phyloP scores from a whole-genome alignment of 2,797 vertebrate genomes.

The Malacoctenus gilli region DNA sequence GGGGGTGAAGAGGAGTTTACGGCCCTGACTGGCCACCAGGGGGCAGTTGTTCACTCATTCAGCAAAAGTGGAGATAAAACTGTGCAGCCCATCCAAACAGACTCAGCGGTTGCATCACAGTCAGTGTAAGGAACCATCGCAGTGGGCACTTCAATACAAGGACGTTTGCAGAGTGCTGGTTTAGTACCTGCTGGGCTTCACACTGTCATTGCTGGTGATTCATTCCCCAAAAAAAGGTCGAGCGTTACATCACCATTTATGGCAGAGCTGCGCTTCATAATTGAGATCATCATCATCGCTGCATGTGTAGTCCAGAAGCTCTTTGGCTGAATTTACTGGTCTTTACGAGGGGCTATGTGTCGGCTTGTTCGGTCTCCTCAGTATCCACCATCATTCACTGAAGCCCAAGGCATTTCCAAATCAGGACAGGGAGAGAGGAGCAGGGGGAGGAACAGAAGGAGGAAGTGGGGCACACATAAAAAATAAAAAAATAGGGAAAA shows the following conservation, averaged over 20 bases:
- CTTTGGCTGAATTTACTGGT: slow-evolving; percentile 14
- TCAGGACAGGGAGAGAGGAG: slow-evolving; percentile 73
- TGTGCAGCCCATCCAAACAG: slow-evolving; percentile 26
- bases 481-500: slow-evolving; percentile 25
- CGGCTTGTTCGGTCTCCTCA: slow-evolving; percentile 29
- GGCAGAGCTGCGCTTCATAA: slow-evolving; percentile 35
- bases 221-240: slow-evolving; percentile 27
- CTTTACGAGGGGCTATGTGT: slow-evolving; percentile 8
- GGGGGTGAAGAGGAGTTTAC: slow-evolving; percentile 1
- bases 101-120: slow-evolving; percentile 37
- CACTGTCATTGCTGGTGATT: slow-evolving; percentile 25
- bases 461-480: slow-evolving; percentile 59
- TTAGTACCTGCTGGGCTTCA: slow-evolving; percentile 32
- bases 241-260: slow-evolving; percentile 16
- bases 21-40: slow-evolving; percentile 52
- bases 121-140: slow-evolving; percentile 23
- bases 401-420: slow-evolving; percentile 80
- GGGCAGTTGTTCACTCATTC: slow-evolving; percentile 44
- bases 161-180: slow-evolving; percentile 10
- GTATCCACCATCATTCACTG: slow-evolving; percentile 64
- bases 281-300: slow-evolving; percentile 23
- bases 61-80: slow-evolving; percentile 19
- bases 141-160: slow-evolving; percentile 25
- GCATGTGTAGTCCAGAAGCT: slow-evolving; percentile 10
- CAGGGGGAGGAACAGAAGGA: slow-evolving; percentile 69